Evolutionary conservation across 1,140 invertebrate genomes (phyloP), one percentile per base, ranked within the genome.

Genomic region (Agrilus planipennis): DNA sequence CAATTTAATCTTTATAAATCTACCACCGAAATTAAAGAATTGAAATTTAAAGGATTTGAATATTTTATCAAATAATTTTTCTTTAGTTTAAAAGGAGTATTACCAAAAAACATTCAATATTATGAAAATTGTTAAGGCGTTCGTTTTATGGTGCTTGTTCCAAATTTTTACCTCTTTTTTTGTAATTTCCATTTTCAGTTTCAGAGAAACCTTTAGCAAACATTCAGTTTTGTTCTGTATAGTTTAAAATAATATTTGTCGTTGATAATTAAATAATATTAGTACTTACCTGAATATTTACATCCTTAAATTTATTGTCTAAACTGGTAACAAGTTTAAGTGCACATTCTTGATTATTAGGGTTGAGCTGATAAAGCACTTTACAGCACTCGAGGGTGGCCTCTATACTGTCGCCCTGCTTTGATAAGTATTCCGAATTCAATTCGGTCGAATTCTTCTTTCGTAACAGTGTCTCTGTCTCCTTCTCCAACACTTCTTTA

Each of bases 401-500:
- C 45, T 77, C 72, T 59, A 86, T 64, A 49, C 77, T 79, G 32
- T 71, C 66, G 4, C 51, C 61, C 55, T 81, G 72, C 40, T 65
- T 66, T 28, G 68, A 57, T 38, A 89, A 60, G 61, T 76, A 89
- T 50, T 84, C 71, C 37, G 73, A 65, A 57, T 89, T 89, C 23
- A 89, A 68, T 54, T 76, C 64, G 15, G 64, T 55, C 15, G 77
- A 71, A 41, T 72, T 71, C 50, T 75, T 74, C 14, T 65, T 70
- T 2, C 64, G 54, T 46, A 80, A 76, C 53, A 86, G 74, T 34
- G 69, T 65, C 53, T 71, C 45, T 52, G 75, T 78, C 60, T 89
- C 84, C 40, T 72, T 70, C n/a, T 76, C 63, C 17, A 94, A 70
- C 21, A 93, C 88, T 50, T 77, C 70, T 29, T 71, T 68, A 1